These are phyloP conservation scores for Ochotona princeps DNA, from an alignment of 2,113 vertebrate species.

Conservation along the genomic window DNA sequence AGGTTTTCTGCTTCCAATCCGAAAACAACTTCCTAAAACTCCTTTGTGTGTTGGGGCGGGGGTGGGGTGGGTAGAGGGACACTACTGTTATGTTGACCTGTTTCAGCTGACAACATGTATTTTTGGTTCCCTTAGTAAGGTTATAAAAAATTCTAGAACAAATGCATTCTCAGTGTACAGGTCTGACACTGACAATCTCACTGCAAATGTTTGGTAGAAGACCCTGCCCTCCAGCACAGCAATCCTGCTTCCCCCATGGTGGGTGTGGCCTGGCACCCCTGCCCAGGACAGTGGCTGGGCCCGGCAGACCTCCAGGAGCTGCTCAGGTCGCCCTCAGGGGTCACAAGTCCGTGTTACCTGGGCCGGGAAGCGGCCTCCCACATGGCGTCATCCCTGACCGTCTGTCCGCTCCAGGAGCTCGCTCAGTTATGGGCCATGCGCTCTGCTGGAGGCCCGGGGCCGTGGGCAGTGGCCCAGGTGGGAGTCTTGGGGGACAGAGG, in stretches of 20 bases:
- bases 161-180: not conserved
- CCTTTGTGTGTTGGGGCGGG: not conserved
- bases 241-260: not conserved
- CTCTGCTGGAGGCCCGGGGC: too few relatives aligned
- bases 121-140: not conserved
- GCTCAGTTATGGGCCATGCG: too few relatives aligned
- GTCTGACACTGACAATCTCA: not conserved
- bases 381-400: not conserved
- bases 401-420: not conserved
- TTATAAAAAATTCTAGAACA: not conserved
- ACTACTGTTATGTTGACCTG: not conserved
- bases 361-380: not conserved
- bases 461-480: too few relatives aligned
- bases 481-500: too few relatives aligned
- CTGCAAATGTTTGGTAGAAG: not conserved
- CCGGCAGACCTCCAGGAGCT: not conserved
- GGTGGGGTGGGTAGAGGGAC: too few relatives aligned
- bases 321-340: not conserved
- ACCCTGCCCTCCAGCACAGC: not conserved
- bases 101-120: not conserved
- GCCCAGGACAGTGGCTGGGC: too few relatives aligned
- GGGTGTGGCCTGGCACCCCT: too few relatives aligned
- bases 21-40: not conserved
- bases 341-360: not conserved
- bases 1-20: not conserved